Base-by-base conservation (phyloP, 2,888 invertebrate genomes). In the Chironomus riparius region DNA sequence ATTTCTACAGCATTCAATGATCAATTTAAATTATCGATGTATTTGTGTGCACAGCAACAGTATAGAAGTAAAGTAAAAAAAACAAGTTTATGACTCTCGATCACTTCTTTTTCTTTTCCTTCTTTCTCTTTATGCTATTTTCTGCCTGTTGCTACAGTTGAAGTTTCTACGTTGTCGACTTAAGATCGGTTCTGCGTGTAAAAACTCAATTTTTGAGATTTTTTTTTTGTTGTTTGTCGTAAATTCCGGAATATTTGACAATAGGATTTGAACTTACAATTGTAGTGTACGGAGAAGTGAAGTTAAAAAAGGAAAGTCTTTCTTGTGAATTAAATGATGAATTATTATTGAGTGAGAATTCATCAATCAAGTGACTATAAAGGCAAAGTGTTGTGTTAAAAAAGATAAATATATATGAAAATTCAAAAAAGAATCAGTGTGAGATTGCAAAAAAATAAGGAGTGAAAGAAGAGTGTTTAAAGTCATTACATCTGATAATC, bases 71-170 rank as follows among this genome's bases (percentile, higher is more conserved):
- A n/a, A n/a, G n/a, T n/a, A 7, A 7, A 56, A 18, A 22, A 72
- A 72, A 72, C 72, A 62, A 72, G 72, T 72, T 72, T 72, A 65
- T 21, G 22, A 22, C 22, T 24, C 22, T 56, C 56, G 56, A 56
- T 56, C 56, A 18, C 18, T 56, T 56, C 56, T 56, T 18, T n/a
- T 18, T 56, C 56, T 56, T 56, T 15, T 56, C 15, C 15, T 6
- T 56, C 7, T 15, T 56, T n/a, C 15, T 15, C 7, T 15, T 48
- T 18, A 15, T 56, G 22, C 56, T 70, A 13, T 38, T 62, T 72
- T 28, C 13, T 47, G 24, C 47, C 38, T 61, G 7, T 28, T 28
- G 47, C 15, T 24, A 38, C 72, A 72, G 72, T 72, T 72, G 61
- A 15, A 72, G 28, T 62, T 62, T 24, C 61, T 61, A 62, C 72